These are phyloP conservation scores for Schlechtendalia chinensis DNA, from an alignment of 1,140 invertebrate genomes.

Conservation along the genomic window DNA sequence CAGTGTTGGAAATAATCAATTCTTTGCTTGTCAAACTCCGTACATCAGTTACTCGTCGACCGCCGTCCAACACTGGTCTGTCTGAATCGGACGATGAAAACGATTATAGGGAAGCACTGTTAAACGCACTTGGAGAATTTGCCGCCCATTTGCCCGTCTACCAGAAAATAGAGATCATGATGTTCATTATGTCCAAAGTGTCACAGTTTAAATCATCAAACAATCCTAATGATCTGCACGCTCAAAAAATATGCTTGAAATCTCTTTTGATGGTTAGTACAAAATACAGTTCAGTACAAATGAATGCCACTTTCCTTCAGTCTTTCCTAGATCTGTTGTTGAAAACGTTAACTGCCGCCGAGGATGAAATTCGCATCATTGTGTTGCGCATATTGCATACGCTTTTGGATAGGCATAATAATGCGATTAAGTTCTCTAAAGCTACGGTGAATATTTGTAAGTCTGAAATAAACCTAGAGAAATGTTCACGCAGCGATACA, in stretches of 20 bases:
- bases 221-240: constrained; percentile 60
- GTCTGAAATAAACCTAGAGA: constrained; percentile 73
- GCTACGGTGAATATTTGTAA: constrained; percentile 70
- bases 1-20: constrained; percentile 96
- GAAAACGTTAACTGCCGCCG: constrained; percentile 78
- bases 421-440: constrained; percentile 71
- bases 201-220: constrained; percentile 56
- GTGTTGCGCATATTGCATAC: constrained; percentile 96
- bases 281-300: constrained; percentile 90
- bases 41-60: constrained; percentile 74
- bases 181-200: constrained; percentile 94
- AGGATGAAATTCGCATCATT: constrained; percentile 80
- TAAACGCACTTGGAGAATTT: constrained; percentile 96
- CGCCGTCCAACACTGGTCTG: constrained; percentile 57
- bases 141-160: constrained; percentile 98
- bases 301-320: constrained; percentile 90
- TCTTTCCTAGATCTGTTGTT: constrained; percentile 90
- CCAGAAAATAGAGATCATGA: constrained; percentile 99
- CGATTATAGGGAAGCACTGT: constrained; percentile 89
- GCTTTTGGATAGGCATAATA: constrained; percentile 88
- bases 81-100: constrained; percentile 66
- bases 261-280: constrained; percentile 93
- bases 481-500: constrained; percentile 86
- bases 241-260: constrained; percentile 92
- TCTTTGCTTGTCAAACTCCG: constrained; percentile 87